Evolutionary conservation across 64 coral and sea anemone species (phyloP), one percentile per base, ranked within the genome.

Genomic region (Orbicella faveolata): DNA sequence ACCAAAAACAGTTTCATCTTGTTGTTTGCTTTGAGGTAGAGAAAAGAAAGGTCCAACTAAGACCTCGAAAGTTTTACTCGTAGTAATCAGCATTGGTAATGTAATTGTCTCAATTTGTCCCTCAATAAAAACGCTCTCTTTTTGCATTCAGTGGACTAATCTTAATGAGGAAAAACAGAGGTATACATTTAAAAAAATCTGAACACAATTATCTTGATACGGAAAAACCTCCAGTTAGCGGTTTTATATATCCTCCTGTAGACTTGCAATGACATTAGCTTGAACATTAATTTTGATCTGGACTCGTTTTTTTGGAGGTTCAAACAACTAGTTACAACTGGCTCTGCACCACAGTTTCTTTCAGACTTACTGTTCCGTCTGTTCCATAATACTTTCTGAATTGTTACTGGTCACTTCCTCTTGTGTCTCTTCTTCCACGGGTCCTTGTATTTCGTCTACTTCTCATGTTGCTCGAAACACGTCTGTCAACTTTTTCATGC

Each of bases 21-120:
- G 89, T 84, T 84, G 79, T 77, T 91, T 75, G 79, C 89, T 91
- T 91, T 84, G 89, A 91, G 70, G 37, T 39, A 39, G 37, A 39
- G 37, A 91, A 69, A 91, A 84, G 84, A 91, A 75, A 51, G 57
- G 20, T 87, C 25, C 7, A 62, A 62, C 52, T 80, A 61, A 80
- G 78, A 80, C 78, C 78, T 80, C 52, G 20, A 10, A 62, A 79
- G 4, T 62, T 61, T 80, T 80, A 80, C 52, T 78, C 14, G 52
- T 62, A 80, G n/a, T 61, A 61, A 80, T 80, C 3, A 34, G 53
- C 26, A 80, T 80, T 61, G 23, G 21, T 62, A 80, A 39, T 39
- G 37, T 39, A 39, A 4, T 39, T 39, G 37, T 39, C 37, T 39
- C 37, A 23, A 62, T 80, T 79, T 79, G 77, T 79, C 19, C 52